Base-by-base conservation (phyloP, 2,797 vertebrate genomes). In the Margarornis squamiger region DNA sequence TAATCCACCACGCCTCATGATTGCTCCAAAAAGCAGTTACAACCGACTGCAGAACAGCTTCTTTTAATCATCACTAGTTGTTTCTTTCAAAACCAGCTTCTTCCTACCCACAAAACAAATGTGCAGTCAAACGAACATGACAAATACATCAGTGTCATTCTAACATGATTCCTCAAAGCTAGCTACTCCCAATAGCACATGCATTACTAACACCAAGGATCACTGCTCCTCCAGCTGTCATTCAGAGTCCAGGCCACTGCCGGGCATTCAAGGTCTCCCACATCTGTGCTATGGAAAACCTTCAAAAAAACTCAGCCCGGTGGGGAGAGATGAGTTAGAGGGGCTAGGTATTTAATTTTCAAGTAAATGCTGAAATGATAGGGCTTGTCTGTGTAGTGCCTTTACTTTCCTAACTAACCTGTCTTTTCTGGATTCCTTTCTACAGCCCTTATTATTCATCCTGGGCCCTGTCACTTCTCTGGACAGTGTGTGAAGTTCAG, bases 51-150 rank as follows among this genome's bases (percentile, higher is more conserved):
- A 67, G 63, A 91, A 75, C 71, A 82, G 52, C 51, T 74, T 85
- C 63, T 63, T 89, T 79, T 63, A 76, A 76, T 73, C 48, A 79
- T 24, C 12, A 24, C 67, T 57, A 55, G 66, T 49, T n/a, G 10
- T 34, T 86, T 75, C 73, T 82, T 84, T 87, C 39, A 68, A 92
- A 96, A 65, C 15, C 46, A 95, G 36, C 43, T 82, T 78, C 77
- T 81, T 85, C 43, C 81, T 82, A 71, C 84, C 63, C 71, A 67
- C 71, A 73, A 87, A 91, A 86, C n/a, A 90, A 88, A 86, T 36
- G 71, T 20, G 39, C 70, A 57, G 80, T 66, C 66, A 96, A 91
- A 72, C 36, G 61, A 93, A 59, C 26, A 19, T 68, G 81, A 88
- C 68, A 85, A 91, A 90, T 41, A 46, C 34, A 80, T 67, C 75